Percentiles rank a stretch among this genome's conserved stretches.
These are phyloP conservation scores for Notothenia rossii DNA, from an alignment of 2,113 vertebrate species.

Conservation along the genomic window DNA sequence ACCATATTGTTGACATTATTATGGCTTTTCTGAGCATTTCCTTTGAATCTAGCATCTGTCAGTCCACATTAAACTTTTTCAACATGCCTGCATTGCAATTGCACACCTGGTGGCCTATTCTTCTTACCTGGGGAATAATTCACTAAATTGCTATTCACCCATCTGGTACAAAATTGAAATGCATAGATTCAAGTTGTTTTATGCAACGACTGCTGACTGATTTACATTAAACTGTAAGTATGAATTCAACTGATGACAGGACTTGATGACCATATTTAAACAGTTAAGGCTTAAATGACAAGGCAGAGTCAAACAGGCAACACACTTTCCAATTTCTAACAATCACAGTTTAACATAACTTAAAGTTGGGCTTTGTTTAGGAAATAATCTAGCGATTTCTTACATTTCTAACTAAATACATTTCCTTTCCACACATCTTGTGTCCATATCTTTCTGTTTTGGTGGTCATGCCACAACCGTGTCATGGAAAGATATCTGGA, in stretches of 20 bases:
- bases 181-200: neutral
- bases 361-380: too few species aligned
- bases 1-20: neutral
- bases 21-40: slow-evolving; percentile 5
- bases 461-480: too few species aligned
- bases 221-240: slow-evolving; percentile 17
- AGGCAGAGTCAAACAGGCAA: neutral
- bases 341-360: too few species aligned
- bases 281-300: neutral
- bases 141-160: neutral
- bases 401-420: too few species aligned
- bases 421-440: too few species aligned
- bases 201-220: slow-evolving; percentile 1
- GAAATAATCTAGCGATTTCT: too few species aligned
- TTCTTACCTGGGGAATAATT: slow-evolving; percentile 5
- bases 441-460: too few species aligned
- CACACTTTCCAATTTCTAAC: too few species aligned
- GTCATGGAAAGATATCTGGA: too few species aligned
- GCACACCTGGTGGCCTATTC: neutral
- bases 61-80: neutral
- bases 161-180: slow-evolving; percentile 4
- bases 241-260: neutral
- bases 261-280: neutral
- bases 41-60: slow-evolving; percentile 38
- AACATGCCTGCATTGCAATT: slow-evolving; percentile 12